These are phyloP conservation scores for Megalops cyprinoides DNA, from an alignment of 2,797 vertebrate species.

Conservation along the genomic window DNA sequence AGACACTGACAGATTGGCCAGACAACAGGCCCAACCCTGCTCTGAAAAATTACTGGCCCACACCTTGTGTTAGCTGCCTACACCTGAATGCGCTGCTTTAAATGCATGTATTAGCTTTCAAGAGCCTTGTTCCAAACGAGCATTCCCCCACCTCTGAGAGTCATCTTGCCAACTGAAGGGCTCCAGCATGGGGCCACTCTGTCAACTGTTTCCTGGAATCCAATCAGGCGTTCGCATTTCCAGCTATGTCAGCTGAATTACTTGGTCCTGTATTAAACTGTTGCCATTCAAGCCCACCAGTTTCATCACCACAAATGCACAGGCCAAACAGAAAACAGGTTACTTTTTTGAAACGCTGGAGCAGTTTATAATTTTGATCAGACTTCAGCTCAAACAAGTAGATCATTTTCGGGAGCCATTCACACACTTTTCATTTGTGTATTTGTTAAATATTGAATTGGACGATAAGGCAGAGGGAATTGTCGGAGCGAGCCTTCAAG, in stretches of 20 bases:
- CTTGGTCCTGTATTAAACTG: background rate
- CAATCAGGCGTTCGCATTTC: background rate
- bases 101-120: background rate
- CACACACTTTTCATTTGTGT: background rate
- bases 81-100: background rate
- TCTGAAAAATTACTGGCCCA: no score
- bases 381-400: conserved; percentile 6
- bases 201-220: background rate
- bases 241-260: background rate
- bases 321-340: background rate
- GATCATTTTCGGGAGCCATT: conserved; percentile 10
- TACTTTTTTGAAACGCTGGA: conserved; percentile 22
- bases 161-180: background rate
- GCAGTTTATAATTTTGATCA: background rate
- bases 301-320: background rate
- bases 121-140: background rate
- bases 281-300: background rate
- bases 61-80: background rate
- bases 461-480: background rate
- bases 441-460: conserved; percentile 3
- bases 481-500: background rate
- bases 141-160: background rate
- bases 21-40: background rate
- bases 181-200: background rate
- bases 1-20: background rate